Conservation (phyloP, 2,797 vertebrate genomes). For the Myiotriccus ornatus region DNA sequence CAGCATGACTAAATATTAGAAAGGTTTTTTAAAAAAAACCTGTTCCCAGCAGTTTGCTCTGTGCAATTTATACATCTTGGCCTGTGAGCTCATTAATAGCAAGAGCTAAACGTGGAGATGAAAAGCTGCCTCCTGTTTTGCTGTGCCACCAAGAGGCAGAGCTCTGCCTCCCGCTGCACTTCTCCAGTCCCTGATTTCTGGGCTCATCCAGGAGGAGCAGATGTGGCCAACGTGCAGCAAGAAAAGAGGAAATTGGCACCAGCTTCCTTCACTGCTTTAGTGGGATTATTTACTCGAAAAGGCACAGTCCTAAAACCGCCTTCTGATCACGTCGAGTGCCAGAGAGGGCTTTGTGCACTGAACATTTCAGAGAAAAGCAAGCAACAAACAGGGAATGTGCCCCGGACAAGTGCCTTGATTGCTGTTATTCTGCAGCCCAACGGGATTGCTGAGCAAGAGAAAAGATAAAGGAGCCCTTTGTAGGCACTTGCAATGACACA, state of each 20-base stretch:
- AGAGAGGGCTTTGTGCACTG: not conserved
- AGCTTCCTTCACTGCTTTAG: not conserved
- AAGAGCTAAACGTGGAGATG: not conserved
- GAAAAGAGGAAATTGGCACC: not conserved
- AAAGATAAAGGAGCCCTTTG: slow-evolving; percentile 31
- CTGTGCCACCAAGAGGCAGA: not conserved
- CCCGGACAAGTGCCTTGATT: not conserved
- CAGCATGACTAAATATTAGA: slow-evolving; percentile 3
- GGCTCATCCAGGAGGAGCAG: not conserved
- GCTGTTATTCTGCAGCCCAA: slow-evolving; percentile 22
- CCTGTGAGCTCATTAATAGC: not conserved
- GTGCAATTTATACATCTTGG: not conserved
- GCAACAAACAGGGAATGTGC: not conserved
- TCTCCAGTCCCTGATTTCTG: not conserved
- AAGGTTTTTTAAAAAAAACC: not conserved
- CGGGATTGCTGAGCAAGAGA: slow-evolving; percentile 1
- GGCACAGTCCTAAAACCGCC: not conserved
- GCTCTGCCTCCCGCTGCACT: not conserved
- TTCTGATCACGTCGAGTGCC: not conserved
- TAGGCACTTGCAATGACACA: slow-evolving; percentile 2
- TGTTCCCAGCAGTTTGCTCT: not conserved
- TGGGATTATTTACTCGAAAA: slow-evolving; percentile 19
- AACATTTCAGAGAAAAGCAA: not conserved
- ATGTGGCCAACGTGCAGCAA: not conserved
- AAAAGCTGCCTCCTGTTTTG: not conserved